Evolutionary conservation across 2,888 invertebrate genomes (phyloP), one percentile per base, ranked within the genome.

Genomic region (Orchesella flavescens): DNA sequence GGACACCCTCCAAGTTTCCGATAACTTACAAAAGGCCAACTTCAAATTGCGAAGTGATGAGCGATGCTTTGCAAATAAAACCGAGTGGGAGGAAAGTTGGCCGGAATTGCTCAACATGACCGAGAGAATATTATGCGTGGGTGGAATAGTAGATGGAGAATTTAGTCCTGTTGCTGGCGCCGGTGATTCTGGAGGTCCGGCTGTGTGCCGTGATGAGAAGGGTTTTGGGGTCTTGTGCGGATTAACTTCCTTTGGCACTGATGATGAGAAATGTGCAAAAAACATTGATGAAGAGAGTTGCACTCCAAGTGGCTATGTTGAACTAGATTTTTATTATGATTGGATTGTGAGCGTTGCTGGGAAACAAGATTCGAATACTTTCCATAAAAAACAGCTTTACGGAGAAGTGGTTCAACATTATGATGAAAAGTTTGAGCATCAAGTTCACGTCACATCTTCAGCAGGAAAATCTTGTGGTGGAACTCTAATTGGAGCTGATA

Each of bases 111-210:
- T n/a, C n/a, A n/a, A n/a, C n/a, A n/a, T n/a, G n/a, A n/a, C n/a
- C n/a, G 34, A 34, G 2, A 34, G 34, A 34, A 4, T 4, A 4
- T 34, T 34, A 7, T 34, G 34, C 7, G 2, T 34, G 34, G 34
- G 34, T 34, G 34, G 34, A 34, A 34, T 34, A 4, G 3, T 34
- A 4, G 34, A 34, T 7, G 34, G 34, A 34, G 7, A 34, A 34
- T 34, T 34, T 34, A 34, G 7, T 7, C 34, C 49, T 43, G 68
- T 44, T 15, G 77, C 77, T n/a, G 78, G 71, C 0, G 44, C 15
- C 5, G 81, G 81, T 9, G 66, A 74, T 46, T 68, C 68, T 9
- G 75, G 74, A 24, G 80, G 73, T 10, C 81, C 81, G 1, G 75
- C 81, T 7, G 68, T 81, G 66, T 81, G 81, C 44, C 17, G 69